A percentile compares a stretch with the other conserved stretches of the same genome.
Evolutionary conservation across 2,888 invertebrate genomes (phyloP).

Genomic region (Chrysolina oricalcia): DNA sequence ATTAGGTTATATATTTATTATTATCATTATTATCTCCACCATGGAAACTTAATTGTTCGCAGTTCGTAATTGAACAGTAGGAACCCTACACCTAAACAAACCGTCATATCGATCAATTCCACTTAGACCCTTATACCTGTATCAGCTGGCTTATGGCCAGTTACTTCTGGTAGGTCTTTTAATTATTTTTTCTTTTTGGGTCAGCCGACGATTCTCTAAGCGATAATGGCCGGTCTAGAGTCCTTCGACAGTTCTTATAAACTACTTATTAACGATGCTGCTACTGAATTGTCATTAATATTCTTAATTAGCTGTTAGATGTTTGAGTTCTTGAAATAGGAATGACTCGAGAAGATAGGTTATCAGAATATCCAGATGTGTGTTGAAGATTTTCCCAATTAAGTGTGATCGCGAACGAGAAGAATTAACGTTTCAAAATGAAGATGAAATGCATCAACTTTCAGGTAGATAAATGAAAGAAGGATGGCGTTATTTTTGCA

Average conservation of each 20-base stretch:
- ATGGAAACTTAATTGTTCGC: neutral
- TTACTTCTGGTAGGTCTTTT: conserved; percentile 25
- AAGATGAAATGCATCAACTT: too few species aligned
- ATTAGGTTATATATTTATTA: neutral
- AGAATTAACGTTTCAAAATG: neutral
- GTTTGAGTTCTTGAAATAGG: conserved; percentile 13
- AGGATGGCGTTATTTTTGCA: too few species aligned
- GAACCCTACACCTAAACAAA: conserved; percentile 7
- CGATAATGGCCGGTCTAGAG: conserved; percentile 27
- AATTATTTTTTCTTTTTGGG: conserved; percentile 17
- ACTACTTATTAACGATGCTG: conserved; percentile 33
- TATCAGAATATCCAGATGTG: neutral
- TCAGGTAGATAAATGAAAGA: too few species aligned
- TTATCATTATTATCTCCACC: neutral
- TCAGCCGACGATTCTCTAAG: conserved; percentile 30
- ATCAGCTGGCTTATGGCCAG: conserved; percentile 22
- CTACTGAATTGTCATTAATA: conserved; percentile 49
- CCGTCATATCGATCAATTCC: conserved; percentile 1
- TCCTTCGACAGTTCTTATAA: conserved; percentile 33
- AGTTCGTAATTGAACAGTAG: neutral
- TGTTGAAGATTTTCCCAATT: neutral
- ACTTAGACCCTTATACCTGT: conserved; percentile 24
- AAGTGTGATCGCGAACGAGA: neutral
- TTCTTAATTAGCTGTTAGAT: conserved; percentile 45
- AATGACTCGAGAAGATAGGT: conserved; percentile 21